These are phyloP conservation scores for Nautilus pompilius DNA, from an alignment of 1,140 invertebrate genomes.

Conservation along the genomic window DNA sequence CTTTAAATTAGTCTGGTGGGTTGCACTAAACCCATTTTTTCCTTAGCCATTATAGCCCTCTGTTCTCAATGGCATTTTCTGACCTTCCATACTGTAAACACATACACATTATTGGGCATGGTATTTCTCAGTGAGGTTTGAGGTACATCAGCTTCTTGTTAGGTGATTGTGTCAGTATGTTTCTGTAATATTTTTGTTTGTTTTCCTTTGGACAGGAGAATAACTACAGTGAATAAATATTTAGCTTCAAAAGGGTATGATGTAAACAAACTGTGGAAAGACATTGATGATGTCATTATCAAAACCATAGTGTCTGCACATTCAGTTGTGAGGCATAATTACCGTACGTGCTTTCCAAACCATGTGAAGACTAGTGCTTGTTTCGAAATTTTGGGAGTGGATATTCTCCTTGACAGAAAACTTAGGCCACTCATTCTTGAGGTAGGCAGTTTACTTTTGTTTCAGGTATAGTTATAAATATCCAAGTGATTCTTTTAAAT, in stretches of 20 bases:
- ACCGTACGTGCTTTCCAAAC: constrained; percentile 80
- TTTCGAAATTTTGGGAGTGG: constrained; percentile 86
- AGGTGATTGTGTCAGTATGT: too few species aligned
- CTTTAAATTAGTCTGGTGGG: too few species aligned
- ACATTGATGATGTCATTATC: constrained; percentile 84
- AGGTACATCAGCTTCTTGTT: too few species aligned
- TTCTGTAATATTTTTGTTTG: background rate
- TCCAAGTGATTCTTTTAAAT: too few species aligned
- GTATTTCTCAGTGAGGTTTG: too few species aligned
- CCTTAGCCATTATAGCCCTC: too few species aligned
- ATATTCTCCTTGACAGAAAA: constrained; percentile 80
- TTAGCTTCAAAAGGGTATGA: constrained; percentile 69
- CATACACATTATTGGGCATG: too few species aligned
- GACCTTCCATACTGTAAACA: too few species aligned
- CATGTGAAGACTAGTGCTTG: constrained; percentile 81
- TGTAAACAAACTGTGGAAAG: constrained; percentile 69
- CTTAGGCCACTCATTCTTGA: constrained; percentile 83
- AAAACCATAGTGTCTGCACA: constrained; percentile 84
- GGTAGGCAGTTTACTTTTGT: constrained; percentile 59
- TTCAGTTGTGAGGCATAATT: constrained; percentile 82
- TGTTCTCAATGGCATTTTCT: too few species aligned
- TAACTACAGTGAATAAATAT: constrained; percentile 77
- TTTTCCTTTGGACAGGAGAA: constrained; percentile 61
- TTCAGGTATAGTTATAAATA: too few species aligned
- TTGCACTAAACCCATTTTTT: too few species aligned